A percentile compares a stretch with the other conserved stretches of the same genome.
These are phyloP conservation scores for Rhagium mordax DNA, from an alignment of 2,888 invertebrate species.

Conservation along the genomic window DNA sequence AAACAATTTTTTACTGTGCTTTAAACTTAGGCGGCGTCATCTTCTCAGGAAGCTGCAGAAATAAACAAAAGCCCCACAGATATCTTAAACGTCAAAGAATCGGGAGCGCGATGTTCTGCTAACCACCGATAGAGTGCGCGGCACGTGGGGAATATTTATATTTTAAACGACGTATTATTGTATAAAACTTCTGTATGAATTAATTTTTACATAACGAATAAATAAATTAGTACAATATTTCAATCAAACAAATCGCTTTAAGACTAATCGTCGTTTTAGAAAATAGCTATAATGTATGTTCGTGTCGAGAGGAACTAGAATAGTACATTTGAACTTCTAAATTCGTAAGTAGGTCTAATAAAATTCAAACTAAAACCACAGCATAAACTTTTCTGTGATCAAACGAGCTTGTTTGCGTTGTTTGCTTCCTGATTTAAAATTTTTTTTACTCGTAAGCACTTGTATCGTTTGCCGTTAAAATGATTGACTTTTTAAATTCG, in stretches of 20 bases:
- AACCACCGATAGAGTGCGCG: neutral
- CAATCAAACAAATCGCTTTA: neutral
- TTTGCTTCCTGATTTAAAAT: neutral
- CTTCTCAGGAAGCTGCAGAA: neutral
- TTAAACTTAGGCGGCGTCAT: constrained; percentile 21
- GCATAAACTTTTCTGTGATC: no score
- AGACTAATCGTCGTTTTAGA: neutral
- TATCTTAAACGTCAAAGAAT: neutral
- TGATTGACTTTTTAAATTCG: constrained; percentile 80
- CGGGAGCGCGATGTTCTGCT: neutral
- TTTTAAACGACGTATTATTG: no score
- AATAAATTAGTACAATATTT: neutral
- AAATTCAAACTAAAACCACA: no score
- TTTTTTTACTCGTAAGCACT: neutral
- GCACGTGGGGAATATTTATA: no score
- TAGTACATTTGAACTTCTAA: no score
- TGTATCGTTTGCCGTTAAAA: constrained; percentile 55
- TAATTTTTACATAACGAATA: no score
- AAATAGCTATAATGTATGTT: neutral
- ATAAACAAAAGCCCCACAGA: neutral
- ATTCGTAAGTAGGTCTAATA: no score
- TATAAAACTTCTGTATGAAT: no score
- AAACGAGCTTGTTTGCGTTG: neutral
- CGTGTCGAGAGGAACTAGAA: no score
- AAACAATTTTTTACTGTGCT: constrained; percentile 21